Evolutionary conservation across 2,113 vertebrate species (phyloP).

Genomic region (Gila orcuttii): DNA sequence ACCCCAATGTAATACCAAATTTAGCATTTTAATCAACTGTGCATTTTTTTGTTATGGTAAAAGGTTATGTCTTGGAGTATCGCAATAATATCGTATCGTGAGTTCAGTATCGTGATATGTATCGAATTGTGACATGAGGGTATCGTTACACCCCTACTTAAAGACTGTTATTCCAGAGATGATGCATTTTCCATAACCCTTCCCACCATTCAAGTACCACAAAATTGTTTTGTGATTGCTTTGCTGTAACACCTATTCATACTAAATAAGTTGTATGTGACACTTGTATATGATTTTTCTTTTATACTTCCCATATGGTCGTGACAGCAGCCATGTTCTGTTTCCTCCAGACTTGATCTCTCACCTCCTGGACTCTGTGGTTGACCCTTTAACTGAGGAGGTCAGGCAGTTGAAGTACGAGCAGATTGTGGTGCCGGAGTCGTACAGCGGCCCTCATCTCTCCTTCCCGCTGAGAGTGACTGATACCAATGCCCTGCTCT

Average conservation of each 20-base stretch:
- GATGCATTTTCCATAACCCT: neutral
- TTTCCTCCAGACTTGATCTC: slow-evolving; percentile 77
- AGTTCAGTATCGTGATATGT: too few species aligned
- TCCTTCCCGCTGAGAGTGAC: slow-evolving; percentile 85
- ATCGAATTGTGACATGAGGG: too few species aligned
- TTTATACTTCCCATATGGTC: neutral
- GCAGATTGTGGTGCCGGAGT: slow-evolving; percentile 79
- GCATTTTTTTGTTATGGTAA: too few species aligned
- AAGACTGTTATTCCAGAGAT: neutral
- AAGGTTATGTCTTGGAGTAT: too few species aligned
- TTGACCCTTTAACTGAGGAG: slow-evolving; percentile 64
- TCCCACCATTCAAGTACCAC: neutral
- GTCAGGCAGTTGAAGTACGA: slow-evolving; percentile 71
- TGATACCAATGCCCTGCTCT: slow-evolving; percentile 82
- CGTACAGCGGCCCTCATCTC: slow-evolving; percentile 86
- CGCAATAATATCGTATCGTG: too few species aligned
- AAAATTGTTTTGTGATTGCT: neutral
- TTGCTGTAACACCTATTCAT: neutral
- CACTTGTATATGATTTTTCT: neutral
- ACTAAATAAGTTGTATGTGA: neutral
- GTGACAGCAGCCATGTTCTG: neutral
- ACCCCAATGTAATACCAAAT: too few species aligned
- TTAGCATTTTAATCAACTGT: too few species aligned
- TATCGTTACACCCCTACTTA: too few species aligned
- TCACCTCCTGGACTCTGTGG: slow-evolving; percentile 73